Conservation (phyloP, 2,888 invertebrate species). For the Hecatera dysodea region DNA sequence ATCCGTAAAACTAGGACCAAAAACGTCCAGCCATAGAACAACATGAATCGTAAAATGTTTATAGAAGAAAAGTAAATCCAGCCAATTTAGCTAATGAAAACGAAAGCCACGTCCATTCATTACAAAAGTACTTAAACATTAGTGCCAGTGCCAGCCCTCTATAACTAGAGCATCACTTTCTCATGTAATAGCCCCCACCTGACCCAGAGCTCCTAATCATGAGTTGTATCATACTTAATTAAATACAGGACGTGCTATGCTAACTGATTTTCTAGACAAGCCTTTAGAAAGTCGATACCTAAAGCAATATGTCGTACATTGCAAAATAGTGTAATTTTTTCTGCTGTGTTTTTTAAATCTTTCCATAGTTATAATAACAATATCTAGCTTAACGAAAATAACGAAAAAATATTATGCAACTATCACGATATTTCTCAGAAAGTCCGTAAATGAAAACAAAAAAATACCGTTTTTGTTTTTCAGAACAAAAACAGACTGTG, state of each 20-base stretch:
- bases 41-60: background rate
- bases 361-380: background rate
- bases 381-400: background rate
- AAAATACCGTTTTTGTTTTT: slow-evolving; percentile 18
- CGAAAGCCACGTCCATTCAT: slow-evolving; percentile 4
- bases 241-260: slow-evolving; percentile 56
- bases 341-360: background rate
- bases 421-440: slow-evolving; percentile 15
- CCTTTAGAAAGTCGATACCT: slow-evolving; percentile 31
- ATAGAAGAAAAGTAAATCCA: background rate
- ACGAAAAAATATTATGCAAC: slow-evolving; percentile 5
- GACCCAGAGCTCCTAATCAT: slow-evolving; percentile 48
- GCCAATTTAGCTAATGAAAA: slow-evolving; percentile 15
- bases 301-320: background rate
- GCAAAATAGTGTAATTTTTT: background rate
- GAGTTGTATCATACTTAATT: slow-evolving; percentile 61
- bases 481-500: slow-evolving; percentile 5
- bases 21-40: too few species aligned
- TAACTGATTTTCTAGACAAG: slow-evolving; percentile 54
- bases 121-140: slow-evolving; percentile 5
- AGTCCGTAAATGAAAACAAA: slow-evolving; percentile 10
- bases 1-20: background rate
- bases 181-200: slow-evolving; percentile 35
- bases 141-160: slow-evolving; percentile 31
- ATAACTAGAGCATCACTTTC: slow-evolving; percentile 54